Evolutionary conservation across 2,797 vertebrate genomes (phyloP).

Genomic region (Cuniculus paca): DNA sequence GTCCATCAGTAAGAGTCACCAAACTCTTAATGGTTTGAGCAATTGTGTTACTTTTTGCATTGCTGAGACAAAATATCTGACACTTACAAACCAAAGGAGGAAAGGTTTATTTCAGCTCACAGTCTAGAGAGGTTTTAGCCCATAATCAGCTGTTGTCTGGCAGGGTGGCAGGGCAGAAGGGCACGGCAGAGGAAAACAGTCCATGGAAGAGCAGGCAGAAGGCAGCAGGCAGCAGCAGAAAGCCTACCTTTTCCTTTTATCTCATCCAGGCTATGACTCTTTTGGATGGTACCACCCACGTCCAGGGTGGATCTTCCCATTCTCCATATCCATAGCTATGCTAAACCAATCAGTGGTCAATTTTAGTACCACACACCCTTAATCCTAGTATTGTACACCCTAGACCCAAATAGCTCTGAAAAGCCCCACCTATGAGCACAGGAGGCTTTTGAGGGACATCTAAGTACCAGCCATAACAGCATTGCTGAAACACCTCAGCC

Average conservation of each 20-base stretch:
- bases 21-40: not conserved
- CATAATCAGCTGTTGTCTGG: not conserved
- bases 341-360: not conserved
- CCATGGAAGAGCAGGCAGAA: not conserved
- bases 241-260: not conserved
- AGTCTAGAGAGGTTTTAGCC: not conserved
- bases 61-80: not conserved
- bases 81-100: not conserved
- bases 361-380: not conserved
- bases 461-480: not conserved
- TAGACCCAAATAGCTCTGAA: not conserved
- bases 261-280: not conserved
- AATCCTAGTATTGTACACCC: not conserved
- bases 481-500: not conserved
- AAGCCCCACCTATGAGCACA: not conserved
- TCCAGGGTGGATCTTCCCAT: not conserved
- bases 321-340: not conserved
- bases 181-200: not conserved
- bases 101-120: not conserved
- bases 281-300: not conserved
- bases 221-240: not conserved
- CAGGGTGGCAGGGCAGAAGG: not conserved
- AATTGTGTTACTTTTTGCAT: not conserved
- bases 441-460: not conserved
- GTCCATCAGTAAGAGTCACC: not conserved